Evolutionary conservation across 2,113 vertebrate species (phyloP).

Genomic region (Copsychus sechellarum): DNA sequence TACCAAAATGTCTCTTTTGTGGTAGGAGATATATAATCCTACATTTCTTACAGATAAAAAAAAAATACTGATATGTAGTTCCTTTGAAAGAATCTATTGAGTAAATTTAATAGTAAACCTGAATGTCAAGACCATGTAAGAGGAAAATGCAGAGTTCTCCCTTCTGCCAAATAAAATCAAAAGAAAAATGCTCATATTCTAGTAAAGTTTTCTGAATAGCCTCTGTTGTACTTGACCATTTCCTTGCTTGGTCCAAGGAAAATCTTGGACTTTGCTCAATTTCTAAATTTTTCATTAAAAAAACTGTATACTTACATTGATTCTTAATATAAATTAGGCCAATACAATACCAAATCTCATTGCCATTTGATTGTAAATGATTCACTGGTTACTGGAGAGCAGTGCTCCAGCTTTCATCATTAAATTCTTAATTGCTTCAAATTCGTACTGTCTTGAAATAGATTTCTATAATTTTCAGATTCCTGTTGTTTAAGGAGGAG

Average conservation of each 20-base stretch:
- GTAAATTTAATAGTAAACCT: not conserved
- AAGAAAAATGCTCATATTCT: not conserved
- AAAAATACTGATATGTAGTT: not conserved
- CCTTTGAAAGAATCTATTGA: not conserved
- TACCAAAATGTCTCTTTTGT: not conserved
- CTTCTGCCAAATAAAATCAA: not conserved
- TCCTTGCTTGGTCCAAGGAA: not conserved
- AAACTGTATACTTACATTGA: not conserved
- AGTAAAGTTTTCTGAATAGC: not conserved
- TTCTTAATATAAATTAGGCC: not conserved
- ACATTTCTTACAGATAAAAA: not conserved
- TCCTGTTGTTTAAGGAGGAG: not conserved
- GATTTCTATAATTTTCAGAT: not conserved
- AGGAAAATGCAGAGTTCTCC: not conserved
- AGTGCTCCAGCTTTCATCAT: not conserved
- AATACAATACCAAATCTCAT: not conserved
- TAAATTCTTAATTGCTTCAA: not conserved
- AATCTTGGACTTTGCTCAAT: not conserved
- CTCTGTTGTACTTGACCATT: not conserved
- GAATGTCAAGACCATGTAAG: not conserved
- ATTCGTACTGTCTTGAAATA: not conserved
- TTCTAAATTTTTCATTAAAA: not conserved
- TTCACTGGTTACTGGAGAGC: not conserved
- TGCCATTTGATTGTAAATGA: not conserved
- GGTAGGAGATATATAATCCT: not conserved